A percentile compares a stretch with the other conserved stretches of the same genome.
These are phyloP conservation scores for Malthinus seriepunctatus DNA, from an alignment of 2,888 invertebrate genomes.

Conservation along the genomic window DNA sequence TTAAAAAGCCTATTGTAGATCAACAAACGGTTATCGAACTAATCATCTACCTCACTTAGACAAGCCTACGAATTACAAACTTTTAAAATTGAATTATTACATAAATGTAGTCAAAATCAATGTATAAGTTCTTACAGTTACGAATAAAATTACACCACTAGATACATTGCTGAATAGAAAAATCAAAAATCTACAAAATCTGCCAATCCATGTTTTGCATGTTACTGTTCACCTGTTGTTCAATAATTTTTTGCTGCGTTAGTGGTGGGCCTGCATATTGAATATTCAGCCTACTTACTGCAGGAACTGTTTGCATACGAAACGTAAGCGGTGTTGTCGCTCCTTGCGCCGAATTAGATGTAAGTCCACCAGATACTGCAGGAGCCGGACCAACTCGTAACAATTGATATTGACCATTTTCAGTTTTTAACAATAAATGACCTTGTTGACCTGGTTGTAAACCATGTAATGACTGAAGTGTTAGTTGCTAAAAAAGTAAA, in stretches of 20 bases:
- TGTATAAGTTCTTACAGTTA: neutral
- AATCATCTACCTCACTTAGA: too few species aligned
- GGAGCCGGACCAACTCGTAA: constrained; percentile 86
- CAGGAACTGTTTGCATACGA: constrained; percentile 84
- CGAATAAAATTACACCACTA: neutral
- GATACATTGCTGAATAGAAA: neutral
- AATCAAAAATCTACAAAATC: constrained; percentile 7
- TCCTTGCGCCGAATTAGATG: constrained; percentile 62
- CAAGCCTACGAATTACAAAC: too few species aligned
- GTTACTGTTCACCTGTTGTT: constrained; percentile 52
- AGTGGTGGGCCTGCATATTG: constrained; percentile 65
- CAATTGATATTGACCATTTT: constrained; percentile 94
- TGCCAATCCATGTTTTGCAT: constrained; percentile 10
- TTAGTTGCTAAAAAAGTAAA: constrained; percentile 66
- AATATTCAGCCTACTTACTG: constrained; percentile 74
- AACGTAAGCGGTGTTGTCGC: constrained; percentile 68
- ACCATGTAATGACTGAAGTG: constrained; percentile 84
- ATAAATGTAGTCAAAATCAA: too few species aligned
- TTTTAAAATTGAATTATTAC: too few species aligned
- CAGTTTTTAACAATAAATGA: constrained; percentile 92
- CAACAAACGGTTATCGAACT: too few species aligned
- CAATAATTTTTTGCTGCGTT: constrained; percentile 64
- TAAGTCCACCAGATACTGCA: constrained; percentile 57
- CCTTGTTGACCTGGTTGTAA: constrained; percentile 86
- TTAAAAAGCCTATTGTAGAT: neutral